phyloP scores from a whole-genome alignment of 2,888 invertebrate genomes.

The Dynastes tityus region DNA sequence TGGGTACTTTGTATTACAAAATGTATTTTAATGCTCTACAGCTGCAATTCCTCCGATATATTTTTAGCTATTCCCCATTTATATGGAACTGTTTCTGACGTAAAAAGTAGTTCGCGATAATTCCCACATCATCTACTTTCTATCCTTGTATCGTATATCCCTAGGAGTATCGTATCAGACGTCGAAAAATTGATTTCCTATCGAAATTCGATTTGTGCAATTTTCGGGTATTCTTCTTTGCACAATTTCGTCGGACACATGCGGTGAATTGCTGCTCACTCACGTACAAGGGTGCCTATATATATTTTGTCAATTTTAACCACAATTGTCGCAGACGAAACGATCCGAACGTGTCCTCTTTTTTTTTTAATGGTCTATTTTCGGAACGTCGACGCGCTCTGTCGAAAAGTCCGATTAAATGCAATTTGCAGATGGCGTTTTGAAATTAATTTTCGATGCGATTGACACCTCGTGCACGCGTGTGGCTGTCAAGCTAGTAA shows the following conservation, averaged over 20 bases:
- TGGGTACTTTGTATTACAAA: no score
- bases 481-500: neutral
- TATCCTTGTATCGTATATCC: neutral
- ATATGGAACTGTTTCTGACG: no score
- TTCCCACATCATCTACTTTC: neutral
- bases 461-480: neutral
- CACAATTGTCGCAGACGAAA: neutral
- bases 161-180: neutral
- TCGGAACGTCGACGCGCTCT: neutral
- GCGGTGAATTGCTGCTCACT: conserved; percentile 5
- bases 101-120: no score
- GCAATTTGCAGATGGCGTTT: conserved; percentile 4
- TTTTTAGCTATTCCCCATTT: no score
- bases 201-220: conserved; percentile 31
- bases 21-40: no score
- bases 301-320: conserved; percentile 33
- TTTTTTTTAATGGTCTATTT: neutral
- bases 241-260: conserved; percentile 19
- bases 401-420: conserved; percentile 14
- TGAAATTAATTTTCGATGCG: neutral
- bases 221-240: conserved; percentile 29
- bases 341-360: neutral
- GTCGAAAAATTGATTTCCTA: conserved; percentile 21
- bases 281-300: neutral
- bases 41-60: no score